A percentile compares a stretch with the other conserved stretches of the same genome.
phyloP scores from a whole-genome alignment of 2,888 invertebrate genomes.

The Nezara viridula region DNA sequence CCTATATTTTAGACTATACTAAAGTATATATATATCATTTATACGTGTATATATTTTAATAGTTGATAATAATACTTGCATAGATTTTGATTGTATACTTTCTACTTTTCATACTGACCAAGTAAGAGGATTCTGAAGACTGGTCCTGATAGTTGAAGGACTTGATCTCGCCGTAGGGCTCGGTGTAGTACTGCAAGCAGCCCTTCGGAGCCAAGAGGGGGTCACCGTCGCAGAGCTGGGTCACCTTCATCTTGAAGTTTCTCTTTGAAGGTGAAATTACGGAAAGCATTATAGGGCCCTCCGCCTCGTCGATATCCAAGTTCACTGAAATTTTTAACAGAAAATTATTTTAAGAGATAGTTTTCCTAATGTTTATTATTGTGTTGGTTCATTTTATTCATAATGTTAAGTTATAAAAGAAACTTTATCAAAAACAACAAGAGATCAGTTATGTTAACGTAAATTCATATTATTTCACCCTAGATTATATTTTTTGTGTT shows the following conservation, averaged over 20 bases:
- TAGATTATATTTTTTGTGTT: no score
- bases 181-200: constrained; percentile 78
- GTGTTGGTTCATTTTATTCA: no score
- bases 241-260: constrained; percentile 76
- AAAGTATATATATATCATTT: no score
- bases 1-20: no score
- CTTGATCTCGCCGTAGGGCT: constrained; percentile 74
- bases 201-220: constrained; percentile 72
- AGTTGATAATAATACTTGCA: no score
- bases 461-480: no score
- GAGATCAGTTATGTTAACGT: no score
- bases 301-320: constrained; percentile 77
- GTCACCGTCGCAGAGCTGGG: constrained; percentile 70
- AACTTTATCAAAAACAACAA: no score
- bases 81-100: no score
- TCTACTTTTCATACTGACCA: constrained; percentile 57
- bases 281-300: constrained; percentile 77
- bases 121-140: constrained; percentile 51
- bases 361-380: no score
- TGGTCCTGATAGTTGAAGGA: constrained; percentile 77
- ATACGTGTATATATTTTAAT: no score
- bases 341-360: neutral
- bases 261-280: constrained; percentile 70
- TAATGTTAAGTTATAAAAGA: no score
- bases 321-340: constrained; percentile 74